Conservation (phyloP, 2,113 vertebrate species). For the Aepyceros melampus region DNA sequence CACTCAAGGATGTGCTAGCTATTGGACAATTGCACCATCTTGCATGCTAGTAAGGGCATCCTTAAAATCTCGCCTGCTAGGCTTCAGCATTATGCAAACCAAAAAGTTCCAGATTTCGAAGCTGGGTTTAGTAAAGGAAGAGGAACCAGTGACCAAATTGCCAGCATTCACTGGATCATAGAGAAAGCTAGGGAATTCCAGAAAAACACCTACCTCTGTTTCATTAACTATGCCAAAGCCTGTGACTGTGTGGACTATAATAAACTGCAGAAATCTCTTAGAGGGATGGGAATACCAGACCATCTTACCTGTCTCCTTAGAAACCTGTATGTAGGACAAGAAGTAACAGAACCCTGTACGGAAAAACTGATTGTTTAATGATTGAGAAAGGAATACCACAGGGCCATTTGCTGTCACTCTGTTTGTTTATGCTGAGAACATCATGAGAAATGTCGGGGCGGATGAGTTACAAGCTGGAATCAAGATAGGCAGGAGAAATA, state of each 20-base stretch:
- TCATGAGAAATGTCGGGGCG: neutral
- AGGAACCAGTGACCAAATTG: neutral
- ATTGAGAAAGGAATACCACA: neutral
- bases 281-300: neutral
- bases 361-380: neutral
- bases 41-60: fast-evolving
- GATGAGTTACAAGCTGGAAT: neutral
- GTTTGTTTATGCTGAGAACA: neutral
- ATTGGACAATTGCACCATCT: neutral
- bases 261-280: neutral
- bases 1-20: neutral
- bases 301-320: neutral
- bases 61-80: neutral
- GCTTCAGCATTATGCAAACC: neutral
- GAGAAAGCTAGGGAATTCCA: neutral
- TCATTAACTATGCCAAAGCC: neutral
- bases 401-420: neutral
- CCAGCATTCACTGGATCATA: neutral
- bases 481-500: neutral
- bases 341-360: neutral
- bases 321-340: neutral
- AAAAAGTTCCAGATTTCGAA: neutral
- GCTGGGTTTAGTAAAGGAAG: neutral
- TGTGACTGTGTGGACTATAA: neutral
- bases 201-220: neutral